These are phyloP conservation scores for Bubo scandiacus DNA, from an alignment of 2,113 vertebrate species.

Conservation along the genomic window DNA sequence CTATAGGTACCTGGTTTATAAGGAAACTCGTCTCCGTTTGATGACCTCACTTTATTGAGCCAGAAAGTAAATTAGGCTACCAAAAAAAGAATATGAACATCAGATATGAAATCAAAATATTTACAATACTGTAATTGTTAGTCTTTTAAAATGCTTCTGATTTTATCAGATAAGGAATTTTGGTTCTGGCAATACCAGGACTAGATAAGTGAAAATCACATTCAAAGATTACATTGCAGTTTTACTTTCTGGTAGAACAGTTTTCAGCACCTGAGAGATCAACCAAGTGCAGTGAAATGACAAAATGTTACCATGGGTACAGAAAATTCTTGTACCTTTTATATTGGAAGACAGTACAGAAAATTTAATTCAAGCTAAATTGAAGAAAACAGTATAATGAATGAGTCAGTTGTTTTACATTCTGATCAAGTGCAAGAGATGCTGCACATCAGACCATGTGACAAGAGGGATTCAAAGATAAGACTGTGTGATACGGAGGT, in stretches of 20 bases:
- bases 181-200: neutral
- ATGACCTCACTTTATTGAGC: neutral
- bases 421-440: neutral
- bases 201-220: neutral
- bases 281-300: neutral
- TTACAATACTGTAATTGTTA: neutral
- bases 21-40: neutral
- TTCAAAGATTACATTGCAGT: neutral
- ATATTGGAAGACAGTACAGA: neutral
- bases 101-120: neutral
- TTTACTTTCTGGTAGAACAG: neutral
- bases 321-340: neutral
- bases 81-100: neutral
- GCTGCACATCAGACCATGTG: neutral
- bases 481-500: neutral
- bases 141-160: neutral
- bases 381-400: neutral
- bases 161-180: neutral
- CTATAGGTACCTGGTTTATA: neutral
- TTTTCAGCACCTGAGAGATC: neutral
- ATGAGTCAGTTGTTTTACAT: neutral
- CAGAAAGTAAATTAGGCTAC: neutral
- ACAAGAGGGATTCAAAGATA: neutral
- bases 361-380: neutral
- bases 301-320: neutral